phyloP scores from a whole-genome alignment of 2,888 invertebrate genomes.

The Timema cristinae region DNA sequence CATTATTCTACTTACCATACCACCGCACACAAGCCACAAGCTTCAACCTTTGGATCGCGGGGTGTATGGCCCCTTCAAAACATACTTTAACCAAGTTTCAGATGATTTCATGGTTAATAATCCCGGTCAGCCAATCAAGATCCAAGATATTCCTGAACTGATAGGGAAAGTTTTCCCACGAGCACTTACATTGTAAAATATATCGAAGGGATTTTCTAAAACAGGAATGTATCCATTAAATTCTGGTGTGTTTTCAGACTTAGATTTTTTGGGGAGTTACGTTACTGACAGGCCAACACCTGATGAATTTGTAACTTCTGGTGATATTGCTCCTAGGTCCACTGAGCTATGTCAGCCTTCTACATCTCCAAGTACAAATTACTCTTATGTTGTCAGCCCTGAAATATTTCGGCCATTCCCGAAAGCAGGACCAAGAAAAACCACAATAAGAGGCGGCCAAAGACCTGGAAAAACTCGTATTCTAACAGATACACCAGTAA shows the following conservation, averaged over 20 bases:
- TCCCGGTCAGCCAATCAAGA: conserved; percentile 31
- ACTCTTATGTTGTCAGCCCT: conserved; percentile 9
- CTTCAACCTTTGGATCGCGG: conserved; percentile 44
- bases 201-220: conserved; percentile 10
- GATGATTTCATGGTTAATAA: conserved; percentile 31
- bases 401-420: not conserved
- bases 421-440: conserved; percentile 13
- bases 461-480: conserved; percentile 10
- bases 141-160: conserved; percentile 21
- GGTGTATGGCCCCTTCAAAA: conserved; percentile 43
- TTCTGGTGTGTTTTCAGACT: not conserved
- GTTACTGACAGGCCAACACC: not conserved
- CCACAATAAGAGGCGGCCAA: not conserved
- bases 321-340: not conserved
- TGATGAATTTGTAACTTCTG: not conserved
- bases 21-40: conserved; percentile 44
- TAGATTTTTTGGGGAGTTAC: conserved; percentile 1
- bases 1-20: conserved; percentile 42
- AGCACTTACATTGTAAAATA: conserved; percentile 8
- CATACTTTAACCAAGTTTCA: conserved; percentile 33
- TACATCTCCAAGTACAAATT: not conserved
- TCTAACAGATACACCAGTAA: conserved; percentile 9
- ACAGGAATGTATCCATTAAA: conserved; percentile 10
- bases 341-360: not conserved
- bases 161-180: conserved; percentile 17